These are phyloP conservation scores for Aphaenogaster floridana DNA, from an alignment of 1,140 invertebrate genomes.

Conservation along the genomic window DNA sequence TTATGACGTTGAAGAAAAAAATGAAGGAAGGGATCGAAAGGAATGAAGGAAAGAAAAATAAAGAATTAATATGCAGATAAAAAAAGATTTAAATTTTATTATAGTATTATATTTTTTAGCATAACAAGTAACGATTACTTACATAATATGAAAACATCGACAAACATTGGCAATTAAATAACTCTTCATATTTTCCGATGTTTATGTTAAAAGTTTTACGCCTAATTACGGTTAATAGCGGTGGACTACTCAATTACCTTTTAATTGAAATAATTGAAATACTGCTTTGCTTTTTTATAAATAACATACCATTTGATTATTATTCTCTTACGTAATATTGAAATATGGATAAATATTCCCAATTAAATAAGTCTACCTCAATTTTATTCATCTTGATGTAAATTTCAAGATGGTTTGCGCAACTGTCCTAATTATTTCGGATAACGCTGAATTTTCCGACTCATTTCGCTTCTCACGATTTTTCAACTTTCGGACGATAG, in stretches of 20 bases:
- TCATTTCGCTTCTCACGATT: neutral
- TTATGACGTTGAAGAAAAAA: neutral
- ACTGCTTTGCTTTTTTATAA: neutral
- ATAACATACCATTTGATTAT: neutral
- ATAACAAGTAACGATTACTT: constrained; percentile 19
- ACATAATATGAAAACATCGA: constrained; percentile 9
- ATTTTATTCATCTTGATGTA: neutral
- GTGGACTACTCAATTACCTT: neutral
- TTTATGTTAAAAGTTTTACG: constrained; percentile 7
- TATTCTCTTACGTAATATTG: constrained; percentile 11
- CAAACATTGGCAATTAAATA: constrained; percentile 20
- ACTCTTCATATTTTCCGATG: neutral
- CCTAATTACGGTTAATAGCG: neutral
- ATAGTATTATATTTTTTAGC: neutral
- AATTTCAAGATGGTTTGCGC: neutral
- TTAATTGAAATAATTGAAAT: constrained; percentile 13
- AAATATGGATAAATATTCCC: neutral
- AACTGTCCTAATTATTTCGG: constrained; percentile 1
- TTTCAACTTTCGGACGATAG: neutral
- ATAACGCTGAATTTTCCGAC: neutral
- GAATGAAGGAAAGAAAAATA: neutral
- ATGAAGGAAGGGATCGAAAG: neutral
- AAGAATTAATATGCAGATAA: neutral
- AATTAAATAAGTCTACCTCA: constrained; percentile 6
- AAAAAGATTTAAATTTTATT: constrained; percentile 3